A percentile compares a stretch with the other conserved stretches of the same genome.
phyloP scores from a whole-genome alignment of 2,113 vertebrate species.

The Hippocampus mohnikei region DNA sequence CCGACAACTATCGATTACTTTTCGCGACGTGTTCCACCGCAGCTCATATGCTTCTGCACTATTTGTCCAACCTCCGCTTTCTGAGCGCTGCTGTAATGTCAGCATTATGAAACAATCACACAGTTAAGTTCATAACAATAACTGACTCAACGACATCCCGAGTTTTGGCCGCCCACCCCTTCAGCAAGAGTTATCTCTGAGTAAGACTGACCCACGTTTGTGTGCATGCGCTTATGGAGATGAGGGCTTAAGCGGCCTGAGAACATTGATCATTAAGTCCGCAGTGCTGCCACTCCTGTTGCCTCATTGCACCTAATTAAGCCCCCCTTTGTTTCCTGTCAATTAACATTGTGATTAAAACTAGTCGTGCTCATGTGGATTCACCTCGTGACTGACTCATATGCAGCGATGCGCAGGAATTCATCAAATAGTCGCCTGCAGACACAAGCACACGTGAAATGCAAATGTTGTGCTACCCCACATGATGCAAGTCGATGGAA shows the following conservation, averaged over 20 bases:
- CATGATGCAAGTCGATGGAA: slow-evolving; percentile 23
- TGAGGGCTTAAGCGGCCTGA: slow-evolving; percentile 62
- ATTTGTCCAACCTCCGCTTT: slow-evolving; percentile 19
- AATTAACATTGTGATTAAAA: slow-evolving; percentile 96
- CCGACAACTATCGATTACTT: slow-evolving; percentile 62
- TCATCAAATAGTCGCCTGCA: slow-evolving; percentile 13
- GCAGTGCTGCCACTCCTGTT: slow-evolving; percentile 87
- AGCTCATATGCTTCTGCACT: slow-evolving; percentile 34
- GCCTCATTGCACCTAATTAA: slow-evolving; percentile 92
- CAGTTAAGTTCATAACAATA: not conserved
- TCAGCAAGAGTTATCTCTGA: slow-evolving; percentile 33
- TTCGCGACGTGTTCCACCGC: slow-evolving; percentile 57
- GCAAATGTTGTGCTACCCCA: slow-evolving; percentile 8
- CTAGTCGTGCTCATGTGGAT: slow-evolving; percentile 70
- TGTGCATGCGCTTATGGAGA: slow-evolving; percentile 19
- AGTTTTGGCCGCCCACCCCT: not conserved
- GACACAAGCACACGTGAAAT: not conserved
- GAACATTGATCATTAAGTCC: slow-evolving; percentile 82
- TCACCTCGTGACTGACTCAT: slow-evolving; percentile 54
- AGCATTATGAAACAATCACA: not conserved
- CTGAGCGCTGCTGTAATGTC: not conserved
- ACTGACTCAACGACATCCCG: not conserved
- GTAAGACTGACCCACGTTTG: slow-evolving; percentile 31
- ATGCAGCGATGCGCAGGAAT: slow-evolving; percentile 43
- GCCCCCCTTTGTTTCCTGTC: slow-evolving; percentile 89